These are phyloP conservation scores for Drosophila monieri DNA, from an alignment of 2,888 invertebrate species.

Conservation along the genomic window DNA sequence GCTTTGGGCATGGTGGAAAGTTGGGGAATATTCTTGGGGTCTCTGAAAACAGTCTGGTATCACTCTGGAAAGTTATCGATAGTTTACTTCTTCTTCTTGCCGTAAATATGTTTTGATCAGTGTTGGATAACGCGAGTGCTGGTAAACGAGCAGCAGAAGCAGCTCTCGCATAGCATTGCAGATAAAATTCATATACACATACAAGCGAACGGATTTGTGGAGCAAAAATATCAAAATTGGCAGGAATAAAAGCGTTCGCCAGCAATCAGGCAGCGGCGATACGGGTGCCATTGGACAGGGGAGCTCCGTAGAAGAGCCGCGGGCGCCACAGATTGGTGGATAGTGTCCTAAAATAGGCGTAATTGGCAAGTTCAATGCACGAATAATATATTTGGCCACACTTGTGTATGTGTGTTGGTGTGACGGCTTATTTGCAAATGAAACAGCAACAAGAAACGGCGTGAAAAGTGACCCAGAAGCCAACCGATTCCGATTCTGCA, in stretches of 20 bases:
- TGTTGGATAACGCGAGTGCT: neutral
- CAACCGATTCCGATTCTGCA: neutral
- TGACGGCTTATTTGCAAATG: conserved; percentile 44
- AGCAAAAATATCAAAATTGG: conserved; percentile 51
- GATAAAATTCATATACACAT: conserved; percentile 62
- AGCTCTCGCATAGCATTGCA: conserved; percentile 16
- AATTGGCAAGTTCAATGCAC: conserved; percentile 77
- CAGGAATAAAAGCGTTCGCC: conserved; percentile 39
- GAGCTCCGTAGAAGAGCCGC: conserved; percentile 1
- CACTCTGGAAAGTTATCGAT: neutral
- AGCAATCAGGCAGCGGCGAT: conserved; percentile 16
- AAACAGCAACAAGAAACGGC: conserved; percentile 21
- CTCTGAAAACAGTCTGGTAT: neutral
- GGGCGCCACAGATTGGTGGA: neutral
- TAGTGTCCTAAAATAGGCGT: conserved; percentile 30
- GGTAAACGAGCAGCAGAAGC: conserved; percentile 1
- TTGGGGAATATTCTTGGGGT: neutral
- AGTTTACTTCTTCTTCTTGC: neutral
- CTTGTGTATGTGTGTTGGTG: conserved; percentile 36
- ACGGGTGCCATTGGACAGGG: conserved; percentile 21
- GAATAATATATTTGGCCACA: conserved; percentile 78
- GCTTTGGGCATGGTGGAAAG: neutral
- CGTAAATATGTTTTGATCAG: neutral
- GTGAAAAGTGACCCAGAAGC: conserved; percentile 6
- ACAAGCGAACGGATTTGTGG: conserved; percentile 53